Conservation (phyloP, 2,888 invertebrate species). For the Dicyrtoma fusca region DNA sequence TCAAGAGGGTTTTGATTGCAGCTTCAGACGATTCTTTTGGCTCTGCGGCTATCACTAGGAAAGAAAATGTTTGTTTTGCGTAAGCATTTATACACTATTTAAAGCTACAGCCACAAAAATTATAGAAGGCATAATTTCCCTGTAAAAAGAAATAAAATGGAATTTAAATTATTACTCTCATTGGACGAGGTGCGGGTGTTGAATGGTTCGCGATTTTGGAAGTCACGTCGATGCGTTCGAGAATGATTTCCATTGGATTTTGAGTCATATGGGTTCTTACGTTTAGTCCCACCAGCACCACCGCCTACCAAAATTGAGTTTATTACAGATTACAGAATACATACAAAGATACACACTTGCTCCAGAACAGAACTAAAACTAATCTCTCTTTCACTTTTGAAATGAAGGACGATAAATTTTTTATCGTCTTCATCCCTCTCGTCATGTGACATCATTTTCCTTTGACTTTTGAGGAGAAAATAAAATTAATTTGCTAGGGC, state of each 20-base stretch:
- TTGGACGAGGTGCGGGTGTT: constrained; percentile 25
- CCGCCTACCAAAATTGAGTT: background rate
- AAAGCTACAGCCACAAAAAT: too few relatives aligned
- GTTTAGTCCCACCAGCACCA: constrained; percentile 1
- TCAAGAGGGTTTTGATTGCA: too few relatives aligned
- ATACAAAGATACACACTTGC: background rate
- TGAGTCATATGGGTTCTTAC: constrained; percentile 13
- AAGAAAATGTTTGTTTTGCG: background rate
- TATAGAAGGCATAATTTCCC: too few relatives aligned
- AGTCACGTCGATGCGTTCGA: background rate
- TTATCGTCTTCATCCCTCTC: background rate
- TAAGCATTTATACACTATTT: too few relatives aligned
- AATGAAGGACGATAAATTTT: background rate
- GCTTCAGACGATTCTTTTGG: constrained; percentile 3
- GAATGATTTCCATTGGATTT: constrained; percentile 4
- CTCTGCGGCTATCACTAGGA: constrained; percentile 6
- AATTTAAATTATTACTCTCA: constrained; percentile 7
- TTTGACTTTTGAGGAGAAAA: background rate
- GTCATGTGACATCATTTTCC: background rate
- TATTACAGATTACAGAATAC: background rate
- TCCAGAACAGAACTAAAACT: too few relatives aligned
- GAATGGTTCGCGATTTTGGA: constrained; percentile 1
- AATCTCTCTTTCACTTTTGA: too few relatives aligned
- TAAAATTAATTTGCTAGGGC: background rate
- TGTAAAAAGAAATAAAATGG: too few relatives aligned